These are phyloP conservation scores for Salvelinus fontinalis DNA, from an alignment of 2,113 vertebrate species.

Conservation along the genomic window DNA sequence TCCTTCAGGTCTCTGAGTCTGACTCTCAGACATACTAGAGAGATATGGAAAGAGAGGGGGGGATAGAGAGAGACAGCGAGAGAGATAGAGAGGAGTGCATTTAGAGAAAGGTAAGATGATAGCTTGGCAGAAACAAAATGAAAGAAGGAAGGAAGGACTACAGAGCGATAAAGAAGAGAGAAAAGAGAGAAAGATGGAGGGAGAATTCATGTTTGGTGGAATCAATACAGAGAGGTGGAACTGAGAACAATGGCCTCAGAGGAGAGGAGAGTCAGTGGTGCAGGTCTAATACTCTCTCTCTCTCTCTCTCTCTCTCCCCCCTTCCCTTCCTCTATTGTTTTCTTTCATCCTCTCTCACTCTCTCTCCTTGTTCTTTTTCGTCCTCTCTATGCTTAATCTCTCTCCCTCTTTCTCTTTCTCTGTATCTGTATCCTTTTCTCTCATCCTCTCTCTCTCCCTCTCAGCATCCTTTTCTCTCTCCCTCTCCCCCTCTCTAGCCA, in stretches of 20 bases:
- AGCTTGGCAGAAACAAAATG: slow-evolving; percentile 11
- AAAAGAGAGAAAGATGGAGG: slow-evolving; percentile 30
- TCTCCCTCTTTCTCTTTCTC: slow-evolving; percentile 35
- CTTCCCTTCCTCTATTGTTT: slow-evolving; percentile 43
- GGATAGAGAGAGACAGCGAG: slow-evolving; percentile 17
- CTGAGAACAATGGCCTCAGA: slow-evolving; percentile 87
- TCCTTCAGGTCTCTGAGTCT: slow-evolving; percentile 48
- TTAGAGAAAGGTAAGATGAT: slow-evolving; percentile 14
- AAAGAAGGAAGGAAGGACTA: neutral
- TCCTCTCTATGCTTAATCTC: slow-evolving; percentile 45
- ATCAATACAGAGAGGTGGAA: slow-evolving; percentile 84
- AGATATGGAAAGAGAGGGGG: slow-evolving; percentile 5
- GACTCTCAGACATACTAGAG: neutral
- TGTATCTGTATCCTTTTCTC: slow-evolving; percentile 59
- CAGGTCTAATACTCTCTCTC: slow-evolving; percentile 87
- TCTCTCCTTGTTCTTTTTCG: neutral
- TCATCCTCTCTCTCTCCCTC: slow-evolving; percentile 69
- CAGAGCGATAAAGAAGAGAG: slow-evolving; percentile 13
- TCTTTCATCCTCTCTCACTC: slow-evolving; percentile 3
- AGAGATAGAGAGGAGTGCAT: slow-evolving; percentile 21
- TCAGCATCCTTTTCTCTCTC: slow-evolving; percentile 47
- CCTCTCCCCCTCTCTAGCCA: slow-evolving; percentile 34
- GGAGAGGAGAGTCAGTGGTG: slow-evolving; percentile 89
- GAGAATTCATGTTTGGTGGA: slow-evolving; percentile 72
- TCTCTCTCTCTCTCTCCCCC: slow-evolving; percentile 11